Percentiles rank a stretch among this genome's conserved stretches.
phyloP scores from a whole-genome alignment of 2,888 invertebrate species.

The Acrobasis consociella region DNA sequence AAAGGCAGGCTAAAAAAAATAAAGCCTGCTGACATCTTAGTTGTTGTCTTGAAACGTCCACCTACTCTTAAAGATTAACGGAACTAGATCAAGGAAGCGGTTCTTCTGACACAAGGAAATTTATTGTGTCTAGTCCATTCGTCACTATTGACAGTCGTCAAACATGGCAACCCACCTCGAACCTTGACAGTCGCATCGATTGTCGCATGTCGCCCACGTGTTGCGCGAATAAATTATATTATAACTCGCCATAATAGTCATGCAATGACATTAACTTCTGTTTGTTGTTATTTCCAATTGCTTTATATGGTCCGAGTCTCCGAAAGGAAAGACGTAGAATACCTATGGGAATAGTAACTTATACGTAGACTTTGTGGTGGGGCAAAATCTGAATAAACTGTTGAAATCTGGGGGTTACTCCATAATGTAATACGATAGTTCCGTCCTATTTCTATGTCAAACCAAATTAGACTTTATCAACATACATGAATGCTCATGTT shows the following conservation, averaged over 20 bases:
- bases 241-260: conserved; percentile 4
- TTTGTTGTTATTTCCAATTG: not conserved
- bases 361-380: too few relatives aligned
- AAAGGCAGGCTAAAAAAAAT: too few relatives aligned
- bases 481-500: too few relatives aligned
- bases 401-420: too few relatives aligned
- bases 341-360: not conserved
- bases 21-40: too few relatives aligned
- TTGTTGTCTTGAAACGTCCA: too few relatives aligned
- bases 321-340: not conserved
- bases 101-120: conserved; percentile 6
- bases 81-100: conserved; percentile 4
- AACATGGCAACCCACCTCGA: conserved; percentile 9
- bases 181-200: conserved; percentile 17
- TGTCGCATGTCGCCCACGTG: conserved; percentile 18
- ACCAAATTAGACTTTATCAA: too few relatives aligned
- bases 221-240: conserved; percentile 3
- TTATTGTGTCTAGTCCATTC: conserved; percentile 13
- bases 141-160: conserved; percentile 14
- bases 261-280: not conserved
- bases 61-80: not conserved
- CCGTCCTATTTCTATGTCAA: too few relatives aligned
- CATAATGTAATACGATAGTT: too few relatives aligned
- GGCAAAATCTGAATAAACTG: too few relatives aligned
- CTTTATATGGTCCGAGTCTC: not conserved